A percentile compares a stretch with the other conserved stretches of the same genome.
Conservation (phyloP, 2,888 invertebrate genomes). For the Leptinotarsa peninsularis region DNA sequence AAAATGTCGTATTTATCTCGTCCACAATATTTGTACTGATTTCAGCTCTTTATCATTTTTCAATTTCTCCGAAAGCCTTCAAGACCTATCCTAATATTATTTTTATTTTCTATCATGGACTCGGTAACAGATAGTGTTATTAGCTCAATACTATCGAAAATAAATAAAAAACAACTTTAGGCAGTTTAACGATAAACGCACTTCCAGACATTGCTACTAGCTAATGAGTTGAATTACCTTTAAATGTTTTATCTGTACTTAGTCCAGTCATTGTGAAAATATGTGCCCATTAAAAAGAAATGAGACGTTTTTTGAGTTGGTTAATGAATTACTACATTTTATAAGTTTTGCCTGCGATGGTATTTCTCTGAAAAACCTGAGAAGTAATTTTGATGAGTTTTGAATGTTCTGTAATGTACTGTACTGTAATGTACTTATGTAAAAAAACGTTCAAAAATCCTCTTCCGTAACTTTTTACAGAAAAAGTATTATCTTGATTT, state of each 20-base stretch:
- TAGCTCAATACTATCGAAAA: slow-evolving; percentile 31
- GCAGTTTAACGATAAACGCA: slow-evolving; percentile 1
- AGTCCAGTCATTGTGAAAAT: slow-evolving; percentile 1
- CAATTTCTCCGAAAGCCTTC: slow-evolving; percentile 31
- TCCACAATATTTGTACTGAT: slow-evolving; percentile 40
- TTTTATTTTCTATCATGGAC: slow-evolving; percentile 34
- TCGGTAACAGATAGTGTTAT: slow-evolving; percentile 15
- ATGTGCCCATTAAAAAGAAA: slow-evolving; percentile 11
- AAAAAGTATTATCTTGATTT: no score
- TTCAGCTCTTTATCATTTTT: slow-evolving; percentile 34
- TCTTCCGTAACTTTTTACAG: no score
- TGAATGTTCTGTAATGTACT: no score
- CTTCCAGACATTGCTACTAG: slow-evolving; percentile 10
- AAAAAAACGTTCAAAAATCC: no score
- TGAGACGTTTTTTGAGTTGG: not conserved
- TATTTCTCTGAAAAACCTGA: no score
- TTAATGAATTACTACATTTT: not conserved
- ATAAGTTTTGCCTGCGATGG: not conserved
- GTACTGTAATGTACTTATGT: no score
- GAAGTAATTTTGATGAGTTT: no score
- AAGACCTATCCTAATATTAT: slow-evolving; percentile 33
- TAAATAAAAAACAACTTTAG: slow-evolving; percentile 25
- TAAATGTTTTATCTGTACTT: not conserved
- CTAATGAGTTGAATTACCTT: slow-evolving; percentile 13
- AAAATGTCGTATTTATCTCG: slow-evolving; percentile 24